Percentiles rank a stretch among this genome's conserved stretches.
These are phyloP conservation scores for Brienomyrus longianalis DNA, from an alignment of 2,113 vertebrate genomes.

Conservation along the genomic window DNA sequence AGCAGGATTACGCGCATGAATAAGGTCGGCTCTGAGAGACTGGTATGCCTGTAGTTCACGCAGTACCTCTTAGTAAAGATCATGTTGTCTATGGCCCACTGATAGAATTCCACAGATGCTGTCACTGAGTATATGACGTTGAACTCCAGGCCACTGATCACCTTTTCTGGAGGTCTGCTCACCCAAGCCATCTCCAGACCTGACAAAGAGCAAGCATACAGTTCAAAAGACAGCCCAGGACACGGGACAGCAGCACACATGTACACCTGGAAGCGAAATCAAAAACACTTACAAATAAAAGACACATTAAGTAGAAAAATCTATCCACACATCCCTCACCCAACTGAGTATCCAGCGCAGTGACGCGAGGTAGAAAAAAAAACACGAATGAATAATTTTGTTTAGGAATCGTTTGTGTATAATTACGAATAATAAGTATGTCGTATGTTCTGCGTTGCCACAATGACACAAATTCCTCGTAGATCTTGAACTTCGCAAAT, in stretches of 20 bases:
- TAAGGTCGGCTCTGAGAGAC: background rate
- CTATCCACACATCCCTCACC: background rate
- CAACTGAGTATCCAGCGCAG: background rate
- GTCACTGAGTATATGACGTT: slow-evolving; percentile 63
- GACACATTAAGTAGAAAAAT: background rate
- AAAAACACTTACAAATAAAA: background rate
- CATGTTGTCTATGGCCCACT: slow-evolving; percentile 65
- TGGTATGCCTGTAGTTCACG: background rate
- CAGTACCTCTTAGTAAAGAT: slow-evolving; percentile 64
- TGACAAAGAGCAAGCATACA: slow-evolving; percentile 40
- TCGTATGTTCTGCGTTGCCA: background rate
- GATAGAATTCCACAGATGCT: slow-evolving; percentile 66
- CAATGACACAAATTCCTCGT: background rate
- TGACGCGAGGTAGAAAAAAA: background rate
- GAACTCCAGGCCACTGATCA: slow-evolving; percentile 66
- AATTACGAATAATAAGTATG: background rate
- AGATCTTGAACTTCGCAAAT: background rate
- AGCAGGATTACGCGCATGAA: background rate
- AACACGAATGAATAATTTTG: background rate
- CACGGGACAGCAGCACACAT: background rate
- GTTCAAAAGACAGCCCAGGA: background rate
- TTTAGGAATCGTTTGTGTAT: background rate
- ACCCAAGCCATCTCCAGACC: slow-evolving; percentile 83
- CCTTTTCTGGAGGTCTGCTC: slow-evolving; percentile 63
- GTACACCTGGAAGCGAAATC: background rate